Percentiles rank a stretch among this genome's conserved stretches.
Evolutionary conservation across 2,113 vertebrate species (phyloP).

Genomic region (Pteronura brasiliensis): DNA sequence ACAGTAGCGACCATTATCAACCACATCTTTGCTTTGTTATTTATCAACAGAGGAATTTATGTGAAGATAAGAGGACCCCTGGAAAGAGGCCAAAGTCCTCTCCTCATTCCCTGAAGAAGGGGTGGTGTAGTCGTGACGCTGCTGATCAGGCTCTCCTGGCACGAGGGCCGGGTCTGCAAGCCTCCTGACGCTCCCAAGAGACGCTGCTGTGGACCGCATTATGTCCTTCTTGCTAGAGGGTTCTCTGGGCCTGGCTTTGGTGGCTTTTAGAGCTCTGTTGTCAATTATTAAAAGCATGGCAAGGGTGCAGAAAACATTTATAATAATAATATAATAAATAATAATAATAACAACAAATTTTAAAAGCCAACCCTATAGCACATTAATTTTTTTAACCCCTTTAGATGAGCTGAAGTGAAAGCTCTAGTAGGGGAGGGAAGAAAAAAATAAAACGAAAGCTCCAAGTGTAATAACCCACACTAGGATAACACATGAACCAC

Average conservation of each 20-base stretch:
- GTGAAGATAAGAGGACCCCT: not conserved
- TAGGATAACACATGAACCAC: not conserved
- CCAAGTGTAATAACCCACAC: not conserved
- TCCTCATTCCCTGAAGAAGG: not conserved
- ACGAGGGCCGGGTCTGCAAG: not conserved
- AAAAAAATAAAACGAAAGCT: not conserved
- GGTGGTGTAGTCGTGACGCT: accelerated
- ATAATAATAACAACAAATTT: not conserved
- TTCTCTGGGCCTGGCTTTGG: not conserved
- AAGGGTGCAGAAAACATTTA: constrained; percentile 17
- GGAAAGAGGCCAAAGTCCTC: not conserved
- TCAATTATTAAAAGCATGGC: constrained; percentile 41
- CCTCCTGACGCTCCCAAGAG: not conserved
- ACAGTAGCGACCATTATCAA: not conserved
- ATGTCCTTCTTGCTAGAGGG: not conserved
- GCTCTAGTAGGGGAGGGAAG: too few relatives aligned
- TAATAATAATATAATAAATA: not conserved
- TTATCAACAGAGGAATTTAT: not conserved
- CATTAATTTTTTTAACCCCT: not conserved
- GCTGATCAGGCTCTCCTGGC: not conserved
- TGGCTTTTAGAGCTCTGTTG: not conserved
- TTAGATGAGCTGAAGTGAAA: not conserved
- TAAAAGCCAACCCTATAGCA: not conserved
- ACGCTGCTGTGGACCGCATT: not conserved
- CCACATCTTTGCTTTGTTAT: not conserved